Conservation (phyloP, 2,888 invertebrate species). For the Camponotus fellah region DNA sequence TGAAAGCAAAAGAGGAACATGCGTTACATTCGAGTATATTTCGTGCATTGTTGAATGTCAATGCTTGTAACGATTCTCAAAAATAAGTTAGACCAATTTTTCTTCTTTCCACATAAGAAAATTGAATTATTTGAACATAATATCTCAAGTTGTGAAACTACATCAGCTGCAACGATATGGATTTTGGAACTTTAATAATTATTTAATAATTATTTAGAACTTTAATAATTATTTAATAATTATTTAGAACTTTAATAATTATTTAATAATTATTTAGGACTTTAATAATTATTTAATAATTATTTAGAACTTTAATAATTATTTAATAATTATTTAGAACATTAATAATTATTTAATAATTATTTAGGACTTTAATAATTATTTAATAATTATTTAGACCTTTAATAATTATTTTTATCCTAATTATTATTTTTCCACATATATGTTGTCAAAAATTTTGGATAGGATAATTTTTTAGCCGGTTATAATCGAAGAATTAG, state of each 20-base stretch:
- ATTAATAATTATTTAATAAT: too few species aligned
- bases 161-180: background rate
- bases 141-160: background rate
- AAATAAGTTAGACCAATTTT: slow-evolving; percentile 10
- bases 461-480: background rate
- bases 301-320: too few species aligned
- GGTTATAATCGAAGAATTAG: background rate
- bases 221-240: too few species aligned
- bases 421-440: background rate
- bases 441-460: background rate
- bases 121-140: background rate
- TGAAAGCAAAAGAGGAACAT: slow-evolving; percentile 72
- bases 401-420: background rate
- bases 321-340: too few species aligned
- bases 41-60: slow-evolving; percentile 66
- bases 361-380: too few species aligned
- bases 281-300: too few species aligned
- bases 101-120: background rate
- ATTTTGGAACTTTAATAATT: background rate
- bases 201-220: too few species aligned
- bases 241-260: too few species aligned
- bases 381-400: too few species aligned
- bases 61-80: slow-evolving; percentile 54
- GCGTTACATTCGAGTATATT: slow-evolving; percentile 66
- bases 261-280: too few species aligned